phyloP scores from a whole-genome alignment of 92 coral and sea anemone species.

The Palythoa caribaeorum region DNA sequence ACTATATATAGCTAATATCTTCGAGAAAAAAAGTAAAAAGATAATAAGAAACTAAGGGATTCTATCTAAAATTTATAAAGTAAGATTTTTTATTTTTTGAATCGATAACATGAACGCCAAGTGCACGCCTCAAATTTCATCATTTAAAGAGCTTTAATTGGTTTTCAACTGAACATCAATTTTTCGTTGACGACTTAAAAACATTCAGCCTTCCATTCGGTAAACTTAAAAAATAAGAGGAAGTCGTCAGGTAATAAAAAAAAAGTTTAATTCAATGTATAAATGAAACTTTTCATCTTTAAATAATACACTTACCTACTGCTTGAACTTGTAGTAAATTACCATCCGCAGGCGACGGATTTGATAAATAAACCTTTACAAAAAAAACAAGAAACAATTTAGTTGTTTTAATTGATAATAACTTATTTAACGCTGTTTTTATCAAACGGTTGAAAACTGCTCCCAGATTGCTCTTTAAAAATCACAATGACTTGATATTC shows the following conservation, averaged over 20 bases:
- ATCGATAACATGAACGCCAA: too few relatives aligned
- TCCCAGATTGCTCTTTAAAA: not conserved
- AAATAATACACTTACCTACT: conserved; percentile 65
- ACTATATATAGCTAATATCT: too few relatives aligned
- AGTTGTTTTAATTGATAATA: too few relatives aligned
- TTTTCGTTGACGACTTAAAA: too few relatives aligned
- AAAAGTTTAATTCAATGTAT: not conserved
- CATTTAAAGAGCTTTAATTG: too few relatives aligned
- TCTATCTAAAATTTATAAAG: too few relatives aligned
- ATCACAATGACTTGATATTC: not conserved
- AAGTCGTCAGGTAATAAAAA: not conserved
- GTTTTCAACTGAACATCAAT: too few relatives aligned
- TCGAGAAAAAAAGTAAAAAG: too few relatives aligned
- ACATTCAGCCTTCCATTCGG: not conserved
- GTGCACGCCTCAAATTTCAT: too few relatives aligned
- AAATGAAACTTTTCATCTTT: not conserved
- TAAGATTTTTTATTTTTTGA: too few relatives aligned
- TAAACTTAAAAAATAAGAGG: not conserved
- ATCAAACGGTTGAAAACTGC: not conserved
- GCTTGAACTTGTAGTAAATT: conserved; percentile 88
- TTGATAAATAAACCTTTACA: conserved; percentile 80
- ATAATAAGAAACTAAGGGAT: too few relatives aligned
- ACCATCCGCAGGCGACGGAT: conserved; percentile 73
- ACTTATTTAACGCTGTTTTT: not conserved
- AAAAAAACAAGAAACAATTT: not conserved